These are phyloP conservation scores for Exocentrus adspersus DNA, from an alignment of 2,888 invertebrate genomes.

Conservation along the genomic window DNA sequence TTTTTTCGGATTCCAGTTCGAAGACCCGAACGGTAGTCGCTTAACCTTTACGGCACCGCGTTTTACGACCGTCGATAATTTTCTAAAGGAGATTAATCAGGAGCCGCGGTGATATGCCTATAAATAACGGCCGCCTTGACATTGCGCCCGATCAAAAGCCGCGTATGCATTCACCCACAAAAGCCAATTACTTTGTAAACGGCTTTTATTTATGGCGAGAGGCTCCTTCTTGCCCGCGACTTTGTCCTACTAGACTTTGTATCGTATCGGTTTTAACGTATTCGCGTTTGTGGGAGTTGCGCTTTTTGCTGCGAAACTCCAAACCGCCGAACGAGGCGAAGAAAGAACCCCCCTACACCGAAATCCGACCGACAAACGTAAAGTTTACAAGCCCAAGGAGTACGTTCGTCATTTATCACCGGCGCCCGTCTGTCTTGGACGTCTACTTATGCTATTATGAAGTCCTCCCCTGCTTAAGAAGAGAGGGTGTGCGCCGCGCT, in stretches of 20 bases:
- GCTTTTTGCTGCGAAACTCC: not conserved
- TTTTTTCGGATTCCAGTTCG: too few relatives aligned
- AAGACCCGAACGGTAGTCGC: not conserved
- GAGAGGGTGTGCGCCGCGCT: conserved; percentile 32
- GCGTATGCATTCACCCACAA: conserved; percentile 41
- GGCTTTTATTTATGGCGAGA: conserved; percentile 38
- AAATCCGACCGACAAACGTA: conserved; percentile 35
- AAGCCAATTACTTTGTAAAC: conserved; percentile 46
- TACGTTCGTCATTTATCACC: conserved; percentile 31
- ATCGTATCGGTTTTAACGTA: too few relatives aligned
- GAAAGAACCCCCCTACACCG: conserved; percentile 21
- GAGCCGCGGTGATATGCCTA: conserved; percentile 45
- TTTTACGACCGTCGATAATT: conserved; percentile 42
- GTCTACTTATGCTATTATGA: conserved; percentile 57
- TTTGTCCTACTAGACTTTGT: too few relatives aligned
- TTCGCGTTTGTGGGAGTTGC: too few relatives aligned
- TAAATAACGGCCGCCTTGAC: conserved; percentile 36
- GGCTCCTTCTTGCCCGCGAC: too few relatives aligned
- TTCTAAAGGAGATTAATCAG: conserved; percentile 43
- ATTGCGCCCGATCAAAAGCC: conserved; percentile 36
- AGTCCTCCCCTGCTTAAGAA: conserved; percentile 48
- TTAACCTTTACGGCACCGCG: conserved; percentile 12
- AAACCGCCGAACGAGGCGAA: not conserved
- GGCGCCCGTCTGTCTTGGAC: conserved; percentile 52
- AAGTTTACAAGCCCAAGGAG: conserved; percentile 43